Evolutionary conservation across 2,888 invertebrate genomes (phyloP).

Genomic region (Coleophora deauratella): DNA sequence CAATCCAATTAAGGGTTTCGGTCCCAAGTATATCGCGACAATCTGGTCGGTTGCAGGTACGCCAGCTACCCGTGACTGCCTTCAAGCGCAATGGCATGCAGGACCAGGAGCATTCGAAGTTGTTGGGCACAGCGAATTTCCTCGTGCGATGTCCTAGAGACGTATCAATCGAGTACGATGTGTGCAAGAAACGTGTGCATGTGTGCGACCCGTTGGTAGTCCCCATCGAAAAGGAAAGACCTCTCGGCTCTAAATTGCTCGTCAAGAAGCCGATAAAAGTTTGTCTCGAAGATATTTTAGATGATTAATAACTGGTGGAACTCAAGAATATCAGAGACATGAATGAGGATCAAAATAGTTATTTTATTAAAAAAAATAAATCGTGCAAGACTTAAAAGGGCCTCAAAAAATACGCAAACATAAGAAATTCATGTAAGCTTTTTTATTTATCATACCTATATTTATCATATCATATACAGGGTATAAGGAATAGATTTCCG

Average conservation of each 20-base stretch:
- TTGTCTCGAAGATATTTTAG: conserved; percentile 44
- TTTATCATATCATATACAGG: too few species aligned
- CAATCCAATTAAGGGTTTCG: not conserved
- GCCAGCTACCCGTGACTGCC: conserved; percentile 50
- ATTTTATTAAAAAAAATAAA: too few species aligned
- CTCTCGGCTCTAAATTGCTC: conserved; percentile 24
- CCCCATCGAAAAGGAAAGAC: conserved; percentile 25
- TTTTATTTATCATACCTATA: too few species aligned
- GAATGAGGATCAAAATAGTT: too few species aligned
- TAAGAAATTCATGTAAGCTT: too few species aligned
- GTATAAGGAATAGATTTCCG: too few species aligned
- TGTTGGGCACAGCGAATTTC: conserved; percentile 52
- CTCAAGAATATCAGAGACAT: conserved; percentile 10
- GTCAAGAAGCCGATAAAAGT: conserved; percentile 51
- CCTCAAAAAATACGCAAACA: too few species aligned
- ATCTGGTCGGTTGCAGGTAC: conserved; percentile 61
- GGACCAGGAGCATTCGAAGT: conserved; percentile 58
- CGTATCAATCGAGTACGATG: conserved; percentile 46
- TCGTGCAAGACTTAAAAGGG: too few species aligned
- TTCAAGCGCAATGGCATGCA: conserved; percentile 68
- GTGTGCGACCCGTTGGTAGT: conserved; percentile 49
- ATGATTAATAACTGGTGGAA: too few species aligned
- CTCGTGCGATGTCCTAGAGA: conserved; percentile 47
- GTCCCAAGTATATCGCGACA: conserved; percentile 32
- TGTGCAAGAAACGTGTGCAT: conserved; percentile 30